A percentile compares a stretch with the other conserved stretches of the same genome.
phyloP scores from a whole-genome alignment of 1,140 invertebrate species.

The Heliconius eleuchia region DNA sequence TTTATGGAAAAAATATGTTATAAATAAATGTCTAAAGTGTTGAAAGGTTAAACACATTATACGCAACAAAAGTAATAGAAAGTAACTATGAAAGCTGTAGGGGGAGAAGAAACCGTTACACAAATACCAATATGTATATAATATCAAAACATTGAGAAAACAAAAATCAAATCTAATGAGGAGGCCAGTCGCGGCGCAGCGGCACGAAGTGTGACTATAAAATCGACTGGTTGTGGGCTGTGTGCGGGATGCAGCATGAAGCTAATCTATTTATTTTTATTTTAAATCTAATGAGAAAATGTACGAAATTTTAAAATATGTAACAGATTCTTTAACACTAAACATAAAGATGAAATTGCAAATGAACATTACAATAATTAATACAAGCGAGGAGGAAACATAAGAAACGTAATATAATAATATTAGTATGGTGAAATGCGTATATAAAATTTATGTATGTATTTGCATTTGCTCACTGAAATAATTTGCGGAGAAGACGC shows the following conservation, averaged over 20 bases:
- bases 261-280: too few species aligned
- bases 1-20: neutral
- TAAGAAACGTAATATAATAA: constrained; percentile 29
- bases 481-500: constrained; percentile 73
- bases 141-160: too few species aligned
- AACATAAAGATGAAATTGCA: constrained; percentile 14
- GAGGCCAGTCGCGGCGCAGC: too few species aligned
- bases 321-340: constrained; percentile 8
- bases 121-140: neutral
- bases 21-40: constrained; percentile 16
- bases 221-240: too few species aligned
- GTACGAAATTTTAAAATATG: neutral
- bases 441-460: constrained; percentile 35
- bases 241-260: too few species aligned
- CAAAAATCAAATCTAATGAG: neutral
- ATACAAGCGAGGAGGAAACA: constrained; percentile 25
- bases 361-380: constrained; percentile 26
- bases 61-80: constrained; percentile 25
- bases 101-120: constrained; percentile 18
- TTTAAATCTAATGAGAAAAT: neutral
- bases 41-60: constrained; percentile 19
- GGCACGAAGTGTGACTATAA: too few species aligned
- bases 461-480: constrained; percentile 69
- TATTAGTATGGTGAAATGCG: constrained; percentile 42
- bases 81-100: neutral